Evolutionary conservation across 2,797 vertebrate genomes (phyloP), one percentile per base, ranked within the genome.

Genomic region (Galago senegalensis): DNA sequence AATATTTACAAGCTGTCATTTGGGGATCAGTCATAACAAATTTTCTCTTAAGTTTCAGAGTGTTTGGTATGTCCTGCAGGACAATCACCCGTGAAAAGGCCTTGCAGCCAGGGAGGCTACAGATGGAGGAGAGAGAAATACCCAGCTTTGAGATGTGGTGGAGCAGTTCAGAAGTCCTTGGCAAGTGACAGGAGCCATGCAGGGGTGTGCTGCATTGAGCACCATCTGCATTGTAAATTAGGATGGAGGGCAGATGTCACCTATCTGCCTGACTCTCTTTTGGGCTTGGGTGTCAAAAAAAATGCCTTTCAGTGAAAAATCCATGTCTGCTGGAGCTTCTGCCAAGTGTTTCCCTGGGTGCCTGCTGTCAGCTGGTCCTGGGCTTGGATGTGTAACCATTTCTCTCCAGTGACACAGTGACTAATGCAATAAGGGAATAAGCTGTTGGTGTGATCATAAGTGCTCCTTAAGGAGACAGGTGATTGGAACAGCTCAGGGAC

Each of bases 1-100:
- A 96, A 95, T 84, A 92, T 94, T 91, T 92, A 92, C 85, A 61
- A 4, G 60, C 53, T 88, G 72, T 89, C 81, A 79, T 61, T 46
- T 87, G 86, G 84, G 69, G 49, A 77, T 84, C 88, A 93, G 87
- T 83, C 81, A 60, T 53, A 92, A 91, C 67, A 82, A 81, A 65
- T 79, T 92, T 94, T 86, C 86, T 91, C 65, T 91, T 69, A 73
- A 61, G 76, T 88, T 79, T 69, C 23, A 3, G 53, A 0, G 0
- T 29, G 34, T 65, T 89, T 84, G 86, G 82, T n/a, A 76, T 34
- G 56, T 31, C 87, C 67, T 94, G 75, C n/a, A 91, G 49, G 89
- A 49, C 31, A 70, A 60, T 49, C 82, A n/a, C 17, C 56, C 58
- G 81, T 73, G 80, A 77, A 95, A 95, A 60, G 40, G 37, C 37